Evolutionary conservation across 2,113 vertebrate species (phyloP).

Genomic region (Narcine bancroftii): DNA sequence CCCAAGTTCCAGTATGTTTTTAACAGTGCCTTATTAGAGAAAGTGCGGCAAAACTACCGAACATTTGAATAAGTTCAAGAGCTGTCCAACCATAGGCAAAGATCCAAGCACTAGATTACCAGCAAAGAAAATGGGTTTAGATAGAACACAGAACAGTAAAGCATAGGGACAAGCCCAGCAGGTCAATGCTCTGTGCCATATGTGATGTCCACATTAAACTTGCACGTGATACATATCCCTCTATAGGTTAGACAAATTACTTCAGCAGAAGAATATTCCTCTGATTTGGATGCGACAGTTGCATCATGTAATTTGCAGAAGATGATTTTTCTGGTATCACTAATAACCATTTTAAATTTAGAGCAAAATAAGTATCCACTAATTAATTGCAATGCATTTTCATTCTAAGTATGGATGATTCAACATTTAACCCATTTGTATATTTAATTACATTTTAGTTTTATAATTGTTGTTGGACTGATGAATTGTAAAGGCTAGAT

Average conservation of each 20-base stretch:
- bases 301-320: not conserved
- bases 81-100: not conserved
- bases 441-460: not conserved
- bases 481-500: not conserved
- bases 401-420: not conserved
- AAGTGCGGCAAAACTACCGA: not conserved
- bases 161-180: too few relatives aligned
- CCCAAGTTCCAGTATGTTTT: not conserved
- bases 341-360: not conserved
- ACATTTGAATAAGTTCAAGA: not conserved
- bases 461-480: not conserved
- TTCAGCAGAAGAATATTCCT: not conserved
- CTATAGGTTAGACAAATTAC: too few relatives aligned
- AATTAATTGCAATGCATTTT: not conserved
- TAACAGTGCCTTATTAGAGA: not conserved
- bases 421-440: not conserved
- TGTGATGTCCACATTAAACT: too few relatives aligned
- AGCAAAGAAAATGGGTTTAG: not conserved
- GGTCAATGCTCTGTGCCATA: too few relatives aligned
- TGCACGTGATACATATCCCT: too few relatives aligned
- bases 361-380: too few relatives aligned
- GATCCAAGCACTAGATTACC: not conserved
- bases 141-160: too few relatives aligned
- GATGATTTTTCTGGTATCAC: not conserved
- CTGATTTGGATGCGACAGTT: not conserved